Percentiles rank a stretch among this genome's conserved stretches.
phyloP scores from a whole-genome alignment of 2,113 vertebrate genomes.

The Halichoerus grypus region DNA sequence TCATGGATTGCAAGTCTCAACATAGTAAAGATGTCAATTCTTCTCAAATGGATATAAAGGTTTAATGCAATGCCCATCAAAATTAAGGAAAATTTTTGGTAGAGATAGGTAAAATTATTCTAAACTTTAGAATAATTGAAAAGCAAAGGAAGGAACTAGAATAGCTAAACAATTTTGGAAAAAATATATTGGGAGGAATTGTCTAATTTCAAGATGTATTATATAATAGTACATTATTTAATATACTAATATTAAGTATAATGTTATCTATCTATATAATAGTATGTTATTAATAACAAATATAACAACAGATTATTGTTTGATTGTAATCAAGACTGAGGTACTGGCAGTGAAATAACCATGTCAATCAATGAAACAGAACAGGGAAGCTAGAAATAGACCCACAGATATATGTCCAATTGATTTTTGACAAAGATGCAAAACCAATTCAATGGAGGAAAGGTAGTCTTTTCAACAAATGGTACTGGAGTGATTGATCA shows the following conservation, averaged over 20 bases:
- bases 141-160: not conserved
- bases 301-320: not conserved
- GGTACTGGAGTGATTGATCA: not conserved
- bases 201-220: not conserved
- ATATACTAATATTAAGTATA: not conserved
- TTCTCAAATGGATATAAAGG: not conserved
- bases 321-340: not conserved
- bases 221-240: not conserved
- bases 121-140: not conserved
- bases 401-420: not conserved
- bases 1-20: not conserved
- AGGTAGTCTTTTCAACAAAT: not conserved
- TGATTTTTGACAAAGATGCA: not conserved
- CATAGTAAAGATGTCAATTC: not conserved
- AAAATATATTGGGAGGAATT: not conserved
- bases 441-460: not conserved
- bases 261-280: not conserved
- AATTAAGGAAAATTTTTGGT: not conserved
- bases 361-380: not conserved
- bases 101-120: not conserved
- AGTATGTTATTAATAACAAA: not conserved
- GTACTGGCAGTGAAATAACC: not conserved
- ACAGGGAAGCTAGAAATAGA: not conserved
- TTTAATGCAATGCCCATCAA: conserved; percentile 13
- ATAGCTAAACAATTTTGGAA: not conserved